These are phyloP conservation scores for Drosophila histrio DNA, from an alignment of 2,888 invertebrate genomes.

Conservation along the genomic window DNA sequence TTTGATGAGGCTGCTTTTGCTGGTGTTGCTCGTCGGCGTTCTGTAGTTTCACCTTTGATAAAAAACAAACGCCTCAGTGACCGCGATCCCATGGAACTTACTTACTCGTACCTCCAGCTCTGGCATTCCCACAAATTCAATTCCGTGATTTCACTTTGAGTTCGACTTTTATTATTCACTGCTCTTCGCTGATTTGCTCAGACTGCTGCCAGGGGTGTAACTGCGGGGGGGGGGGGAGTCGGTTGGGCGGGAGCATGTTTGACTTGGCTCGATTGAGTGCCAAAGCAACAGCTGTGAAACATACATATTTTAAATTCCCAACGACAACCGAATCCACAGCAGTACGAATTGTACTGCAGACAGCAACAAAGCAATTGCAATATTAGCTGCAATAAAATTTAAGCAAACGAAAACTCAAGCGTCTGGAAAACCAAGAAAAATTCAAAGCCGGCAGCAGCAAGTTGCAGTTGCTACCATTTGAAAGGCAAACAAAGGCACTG, in stretches of 20 bases:
- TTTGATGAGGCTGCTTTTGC: too few species aligned
- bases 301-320: constrained; percentile 68
- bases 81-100: constrained; percentile 64
- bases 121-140: constrained; percentile 66
- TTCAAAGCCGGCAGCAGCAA: not conserved
- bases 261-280: constrained; percentile 40
- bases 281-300: constrained; percentile 47
- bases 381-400: constrained; percentile 60
- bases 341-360: constrained; percentile 40
- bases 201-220: not conserved
- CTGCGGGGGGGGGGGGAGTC: not conserved
- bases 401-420: constrained; percentile 56
- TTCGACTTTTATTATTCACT: constrained; percentile 46
- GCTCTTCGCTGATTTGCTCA: constrained; percentile 41
- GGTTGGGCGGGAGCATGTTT: constrained; percentile 15
- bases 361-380: constrained; percentile 24
- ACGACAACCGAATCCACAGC: constrained; percentile 23
- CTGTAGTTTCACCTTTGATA: constrained; percentile 23
- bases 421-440: constrained; percentile 13
- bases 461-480: constrained; percentile 17
- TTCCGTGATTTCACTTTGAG: constrained; percentile 63
- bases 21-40: not conserved
- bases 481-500: constrained; percentile 23
- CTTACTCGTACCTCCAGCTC: constrained; percentile 19
- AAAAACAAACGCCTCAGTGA: constrained; percentile 38